These are phyloP conservation scores for Chaenogobius annularis DNA, from an alignment of 2,113 vertebrate genomes.

Conservation along the genomic window DNA sequence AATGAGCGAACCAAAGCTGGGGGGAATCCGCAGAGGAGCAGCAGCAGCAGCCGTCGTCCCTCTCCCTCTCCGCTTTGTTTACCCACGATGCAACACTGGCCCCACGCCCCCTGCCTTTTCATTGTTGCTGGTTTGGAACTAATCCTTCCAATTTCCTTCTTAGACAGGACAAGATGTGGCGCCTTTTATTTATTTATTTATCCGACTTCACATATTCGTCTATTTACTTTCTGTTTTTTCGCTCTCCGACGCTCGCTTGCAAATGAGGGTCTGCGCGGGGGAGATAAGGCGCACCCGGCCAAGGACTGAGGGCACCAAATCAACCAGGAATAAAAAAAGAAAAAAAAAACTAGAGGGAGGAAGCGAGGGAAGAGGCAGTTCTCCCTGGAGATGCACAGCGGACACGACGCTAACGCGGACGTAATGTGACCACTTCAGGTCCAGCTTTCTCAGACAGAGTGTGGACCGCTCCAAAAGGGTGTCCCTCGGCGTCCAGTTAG, in stretches of 20 bases:
- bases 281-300: slow-evolving; percentile 77
- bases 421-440: slow-evolving; percentile 31
- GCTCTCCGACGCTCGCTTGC: slow-evolving; percentile 62
- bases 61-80: slow-evolving; percentile 72
- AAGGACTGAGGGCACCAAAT: slow-evolving; percentile 73
- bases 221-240: slow-evolving; percentile 58
- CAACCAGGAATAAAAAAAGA: slow-evolving; percentile 57
- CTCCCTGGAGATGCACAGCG: slow-evolving; percentile 46
- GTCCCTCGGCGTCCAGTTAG: not conserved
- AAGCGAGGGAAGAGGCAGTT: slow-evolving; percentile 47
- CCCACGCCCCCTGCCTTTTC: slow-evolving; percentile 71
- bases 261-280: slow-evolving; percentile 77
- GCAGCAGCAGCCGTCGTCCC: slow-evolving; percentile 23
- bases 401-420: slow-evolving; percentile 28
- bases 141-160: slow-evolving; percentile 78
- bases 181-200: slow-evolving; percentile 74
- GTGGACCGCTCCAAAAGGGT: not conserved
- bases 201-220: slow-evolving; percentile 71
- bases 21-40: slow-evolving; percentile 6
- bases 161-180: slow-evolving; percentile 76
- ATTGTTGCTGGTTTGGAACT: slow-evolving; percentile 79
- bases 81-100: slow-evolving; percentile 65
- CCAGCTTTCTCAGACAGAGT: slow-evolving; percentile 6
- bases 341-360: slow-evolving; percentile 22
- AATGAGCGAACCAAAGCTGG: slow-evolving; percentile 1